These are phyloP conservation scores for Equus przewalskii DNA, from an alignment of 2,113 vertebrate species.

Conservation along the genomic window DNA sequence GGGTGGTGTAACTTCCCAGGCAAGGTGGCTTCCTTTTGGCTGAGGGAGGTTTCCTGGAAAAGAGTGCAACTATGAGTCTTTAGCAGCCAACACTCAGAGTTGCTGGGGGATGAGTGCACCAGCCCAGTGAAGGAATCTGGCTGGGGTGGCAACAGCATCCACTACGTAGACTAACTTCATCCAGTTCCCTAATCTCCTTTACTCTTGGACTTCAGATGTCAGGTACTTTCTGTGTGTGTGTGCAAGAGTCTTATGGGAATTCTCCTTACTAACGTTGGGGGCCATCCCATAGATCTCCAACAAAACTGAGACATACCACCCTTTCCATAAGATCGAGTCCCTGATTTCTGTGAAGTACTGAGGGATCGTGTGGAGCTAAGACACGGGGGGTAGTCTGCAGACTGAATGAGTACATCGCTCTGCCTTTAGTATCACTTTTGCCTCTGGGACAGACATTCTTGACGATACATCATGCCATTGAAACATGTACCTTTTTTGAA, in stretches of 20 bases:
- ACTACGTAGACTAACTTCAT: neutral
- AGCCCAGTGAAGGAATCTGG: neutral
- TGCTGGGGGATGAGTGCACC: neutral
- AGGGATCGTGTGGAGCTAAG: neutral
- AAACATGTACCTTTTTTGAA: conserved; percentile 27
- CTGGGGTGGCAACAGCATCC: neutral
- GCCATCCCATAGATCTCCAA: neutral
- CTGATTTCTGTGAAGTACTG: neutral
- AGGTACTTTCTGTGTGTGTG: neutral
- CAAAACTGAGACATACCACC: neutral
- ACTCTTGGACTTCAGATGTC: neutral
- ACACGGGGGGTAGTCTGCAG: neutral
- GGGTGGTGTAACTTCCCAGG: neutral
- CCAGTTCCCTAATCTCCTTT: neutral
- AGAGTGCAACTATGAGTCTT: neutral
- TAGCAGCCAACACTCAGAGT: neutral
- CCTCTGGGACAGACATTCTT: conserved; percentile 61
- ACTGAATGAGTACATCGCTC: neutral
- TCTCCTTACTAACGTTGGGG: neutral
- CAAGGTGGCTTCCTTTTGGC: neutral
- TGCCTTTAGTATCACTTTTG: conserved; percentile 39
- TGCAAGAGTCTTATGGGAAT: neutral
- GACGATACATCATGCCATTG: conserved; percentile 57
- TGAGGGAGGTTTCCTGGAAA: neutral
- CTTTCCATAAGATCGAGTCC: neutral